These are phyloP conservation scores for Drosophila sulfurigaster DNA, from an alignment of 1,140 invertebrate species.

Conservation along the genomic window DNA sequence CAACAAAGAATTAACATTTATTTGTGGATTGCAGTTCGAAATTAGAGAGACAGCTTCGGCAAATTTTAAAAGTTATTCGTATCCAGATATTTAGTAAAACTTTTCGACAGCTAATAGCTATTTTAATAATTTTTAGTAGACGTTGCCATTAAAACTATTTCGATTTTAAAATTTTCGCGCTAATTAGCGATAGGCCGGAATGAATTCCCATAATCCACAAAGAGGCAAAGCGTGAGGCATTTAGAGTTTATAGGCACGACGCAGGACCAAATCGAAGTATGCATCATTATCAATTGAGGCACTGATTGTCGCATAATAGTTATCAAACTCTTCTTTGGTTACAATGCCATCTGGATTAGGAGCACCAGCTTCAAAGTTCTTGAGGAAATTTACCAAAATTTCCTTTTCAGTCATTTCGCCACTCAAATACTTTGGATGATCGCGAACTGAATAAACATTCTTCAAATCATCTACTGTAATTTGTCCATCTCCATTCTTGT, in stretches of 20 bases:
- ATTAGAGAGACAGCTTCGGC: too few species aligned
- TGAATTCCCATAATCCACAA: background rate
- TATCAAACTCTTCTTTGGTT: slow-evolving; percentile 96
- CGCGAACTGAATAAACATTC: slow-evolving; percentile 66
- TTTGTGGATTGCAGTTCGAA: background rate
- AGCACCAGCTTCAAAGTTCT: slow-evolving; percentile 92
- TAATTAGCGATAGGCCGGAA: background rate
- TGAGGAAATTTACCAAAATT: slow-evolving; percentile 93
- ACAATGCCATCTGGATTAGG: slow-evolving; percentile 92
- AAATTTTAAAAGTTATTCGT: background rate
- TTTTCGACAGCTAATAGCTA: background rate
- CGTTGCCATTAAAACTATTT: background rate
- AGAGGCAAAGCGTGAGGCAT: slow-evolving; percentile 5
- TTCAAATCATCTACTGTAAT: slow-evolving; percentile 93
- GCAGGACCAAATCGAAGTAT: slow-evolving; percentile 98
- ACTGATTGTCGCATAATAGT: slow-evolving; percentile 97
- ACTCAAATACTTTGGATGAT: slow-evolving; percentile 89
- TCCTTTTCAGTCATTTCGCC: slow-evolving; percentile 95
- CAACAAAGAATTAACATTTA: background rate
- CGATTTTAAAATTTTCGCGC: background rate
- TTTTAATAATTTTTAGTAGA: slow-evolving; percentile 2
- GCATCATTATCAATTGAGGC: slow-evolving; percentile 97
- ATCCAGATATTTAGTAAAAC: slow-evolving; percentile 8
- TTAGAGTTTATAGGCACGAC: slow-evolving; percentile 95
- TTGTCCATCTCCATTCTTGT: slow-evolving; percentile 93